Base-by-base conservation (phyloP, 2,888 invertebrate genomes). In the Chrysodeixis includens region DNA sequence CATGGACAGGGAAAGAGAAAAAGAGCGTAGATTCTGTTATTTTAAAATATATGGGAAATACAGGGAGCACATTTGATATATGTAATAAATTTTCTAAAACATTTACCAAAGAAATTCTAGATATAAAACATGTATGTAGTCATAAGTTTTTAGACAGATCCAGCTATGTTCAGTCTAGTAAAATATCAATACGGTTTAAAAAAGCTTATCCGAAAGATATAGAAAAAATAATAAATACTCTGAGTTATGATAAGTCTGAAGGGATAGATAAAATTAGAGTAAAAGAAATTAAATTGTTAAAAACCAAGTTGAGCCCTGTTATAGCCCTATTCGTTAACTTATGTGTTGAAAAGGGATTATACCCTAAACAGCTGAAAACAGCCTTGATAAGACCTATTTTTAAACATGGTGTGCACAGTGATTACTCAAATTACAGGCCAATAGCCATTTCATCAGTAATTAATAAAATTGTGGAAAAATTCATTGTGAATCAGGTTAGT, bases 341-440 rank as follows among this genome's bases (percentile, higher is more conserved):
- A 46, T 58, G 54, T 54, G 18, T 58, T n/a, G 54, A 58, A 22
- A 46, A 54, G 14, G 64, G 58, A 1, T 6, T 57, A 30, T 64
- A 54, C 16, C 62, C 56, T 0, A 35, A 49, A 0, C 4, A 56
- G 12, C 32, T 62, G 7, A 62, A 62, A 56, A 49, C 56, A n/a
- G 35, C 59, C 16, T 35, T 44, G n/a, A n/a, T n/a, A n/a, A n/a
- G n/a, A n/a, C n/a, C n/a, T n/a, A n/a, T n/a, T n/a, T n/a, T n/a
- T n/a, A 53, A 60, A 30, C 53, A 60, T 30, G 52, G 61, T 20
- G 30, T 2, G 53, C 55, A 55, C 32, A 49, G 9, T 44, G 61
- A 61, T 55, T 61, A 61, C 49, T 30, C 46, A 30, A 61, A 61
- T 26, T 61, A 61, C 16, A 46, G 61, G 32, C 61, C 61, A n/a